Base-by-base conservation (phyloP, 2,888 invertebrate species). In the Heteropelma amictum region DNA sequence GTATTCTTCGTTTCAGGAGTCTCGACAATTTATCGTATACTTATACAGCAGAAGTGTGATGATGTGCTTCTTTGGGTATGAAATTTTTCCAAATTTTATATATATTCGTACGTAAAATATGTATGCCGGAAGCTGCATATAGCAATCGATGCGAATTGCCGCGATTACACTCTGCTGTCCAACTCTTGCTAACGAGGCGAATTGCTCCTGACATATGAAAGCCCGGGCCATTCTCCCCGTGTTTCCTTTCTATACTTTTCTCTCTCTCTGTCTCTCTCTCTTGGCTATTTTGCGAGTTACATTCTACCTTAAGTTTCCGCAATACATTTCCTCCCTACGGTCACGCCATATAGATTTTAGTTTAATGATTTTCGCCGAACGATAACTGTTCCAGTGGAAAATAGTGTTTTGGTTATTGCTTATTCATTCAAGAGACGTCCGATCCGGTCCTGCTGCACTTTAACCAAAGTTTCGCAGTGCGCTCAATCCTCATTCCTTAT, bases 331-430 rank as follows among this genome's bases (percentile, higher is more conserved):
- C 45, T 51, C 49, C 28, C 42, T 19, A 38, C 35, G 35, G 12
- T 14, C 67, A 21, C 38, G 84, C 85, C 84, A 58, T n/a, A n/a
- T 76, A 81, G 84, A 86, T 86, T 87, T 87, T 85, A 86, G 87
- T 87, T 86, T 86, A 86, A 87, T 87, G 86, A 87, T 87, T 87
- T 87, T 85, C 85, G 80, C 67, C 61, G 83, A 82, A 87, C 87
- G 86, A 87, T 85, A 81, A 81, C 79, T 80, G n/a, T 67, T 71
- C 51, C 61, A 14, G 53, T 80, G 79, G 81, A 85, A 58, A 68
- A 86, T 83, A 83, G 86, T 82, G 79, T 79, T 35, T 80, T 79
- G 79, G 81, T 79, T 76, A 81, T 71, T n/a, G 10, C 51, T 28
- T 54, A 19, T 21, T 42, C 12, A 17, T 23, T 12, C 30, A 30